Evolutionary conservation across 2,113 vertebrate species (phyloP).

Genomic region (Bettongia penicillata): DNA sequence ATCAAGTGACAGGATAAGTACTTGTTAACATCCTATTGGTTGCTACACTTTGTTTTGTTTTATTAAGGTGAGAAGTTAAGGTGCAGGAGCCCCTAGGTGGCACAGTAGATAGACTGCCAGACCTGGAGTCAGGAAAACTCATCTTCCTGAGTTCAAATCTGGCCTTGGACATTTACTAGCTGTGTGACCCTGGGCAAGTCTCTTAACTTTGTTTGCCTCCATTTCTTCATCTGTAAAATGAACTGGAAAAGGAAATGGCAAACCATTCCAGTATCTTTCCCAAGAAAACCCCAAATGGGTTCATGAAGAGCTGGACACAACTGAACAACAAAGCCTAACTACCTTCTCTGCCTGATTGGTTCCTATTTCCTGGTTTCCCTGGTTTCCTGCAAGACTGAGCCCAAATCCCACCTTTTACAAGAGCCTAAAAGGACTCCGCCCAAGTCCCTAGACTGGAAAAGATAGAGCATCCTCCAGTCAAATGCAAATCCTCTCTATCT

Average conservation of each 20-base stretch:
- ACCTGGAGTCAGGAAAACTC: not conserved
- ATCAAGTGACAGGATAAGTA: not conserved
- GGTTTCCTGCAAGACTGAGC: not conserved
- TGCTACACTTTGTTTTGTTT: not conserved
- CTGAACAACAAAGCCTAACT: not conserved
- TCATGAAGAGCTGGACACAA: not conserved
- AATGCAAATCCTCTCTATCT: constrained; percentile 9
- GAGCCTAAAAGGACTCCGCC: not conserved
- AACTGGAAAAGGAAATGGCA: not conserved
- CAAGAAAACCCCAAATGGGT: not conserved
- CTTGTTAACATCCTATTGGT: not conserved
- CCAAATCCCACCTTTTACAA: not conserved
- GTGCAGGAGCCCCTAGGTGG: not conserved
- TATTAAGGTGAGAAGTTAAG: not conserved
- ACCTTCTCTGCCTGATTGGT: not conserved
- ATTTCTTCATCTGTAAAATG: constrained; percentile 3
- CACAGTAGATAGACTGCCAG: not conserved
- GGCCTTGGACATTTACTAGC: not conserved
- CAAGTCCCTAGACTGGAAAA: constrained; percentile 13
- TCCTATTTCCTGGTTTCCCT: not conserved
- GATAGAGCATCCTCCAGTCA: not conserved
- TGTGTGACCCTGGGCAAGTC: not conserved
- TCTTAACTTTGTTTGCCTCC: constrained; percentile 28
- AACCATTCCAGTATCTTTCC: not conserved
- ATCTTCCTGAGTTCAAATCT: not conserved